A percentile compares a stretch with the other conserved stretches of the same genome.
Evolutionary conservation across 2,888 invertebrate genomes (phyloP).

Genomic region (Drosophila mulleri): DNA sequence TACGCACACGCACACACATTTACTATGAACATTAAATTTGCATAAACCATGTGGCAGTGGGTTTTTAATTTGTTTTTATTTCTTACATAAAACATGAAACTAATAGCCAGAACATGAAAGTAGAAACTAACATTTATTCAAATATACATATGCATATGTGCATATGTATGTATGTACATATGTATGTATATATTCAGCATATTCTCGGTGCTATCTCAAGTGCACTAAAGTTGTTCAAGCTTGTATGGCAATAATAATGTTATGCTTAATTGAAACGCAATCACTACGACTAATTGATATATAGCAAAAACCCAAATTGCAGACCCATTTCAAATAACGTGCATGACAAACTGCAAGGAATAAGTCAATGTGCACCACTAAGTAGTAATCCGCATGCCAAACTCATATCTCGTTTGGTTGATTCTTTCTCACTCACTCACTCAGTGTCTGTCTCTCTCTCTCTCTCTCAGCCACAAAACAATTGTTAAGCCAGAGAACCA

Average conservation of each 20-base stretch:
- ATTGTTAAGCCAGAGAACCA: slow-evolving; percentile 42
- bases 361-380: slow-evolving; percentile 18
- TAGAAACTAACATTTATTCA: slow-evolving; percentile 10
- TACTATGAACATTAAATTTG: slow-evolving; percentile 66
- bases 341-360: slow-evolving; percentile 22
- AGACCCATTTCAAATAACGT: slow-evolving; percentile 27
- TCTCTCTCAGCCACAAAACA: slow-evolving; percentile 43
- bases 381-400: slow-evolving; percentile 30
- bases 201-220: slow-evolving; percentile 13
- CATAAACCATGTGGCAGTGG: slow-evolving; percentile 75
- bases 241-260: slow-evolving; percentile 26
- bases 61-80: slow-evolving; percentile 14
- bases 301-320: slow-evolving; percentile 14
- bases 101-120: slow-evolving; percentile 16
- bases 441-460: too few species aligned
- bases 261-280: slow-evolving; percentile 31
- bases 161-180: too few species aligned
- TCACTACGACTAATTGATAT: slow-evolving; percentile 14
- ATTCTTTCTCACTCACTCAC: not conserved
- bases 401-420: slow-evolving; percentile 22
- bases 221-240: slow-evolving; percentile 9
- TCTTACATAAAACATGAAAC: slow-evolving; percentile 20
- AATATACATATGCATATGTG: not conserved
- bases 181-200: not conserved
- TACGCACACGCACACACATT: slow-evolving; percentile 17